Evolutionary conservation across 30 jellyfish, hydroid and myxozoan genomes (phyloP).

Genomic region (Sanderia malayensis): DNA sequence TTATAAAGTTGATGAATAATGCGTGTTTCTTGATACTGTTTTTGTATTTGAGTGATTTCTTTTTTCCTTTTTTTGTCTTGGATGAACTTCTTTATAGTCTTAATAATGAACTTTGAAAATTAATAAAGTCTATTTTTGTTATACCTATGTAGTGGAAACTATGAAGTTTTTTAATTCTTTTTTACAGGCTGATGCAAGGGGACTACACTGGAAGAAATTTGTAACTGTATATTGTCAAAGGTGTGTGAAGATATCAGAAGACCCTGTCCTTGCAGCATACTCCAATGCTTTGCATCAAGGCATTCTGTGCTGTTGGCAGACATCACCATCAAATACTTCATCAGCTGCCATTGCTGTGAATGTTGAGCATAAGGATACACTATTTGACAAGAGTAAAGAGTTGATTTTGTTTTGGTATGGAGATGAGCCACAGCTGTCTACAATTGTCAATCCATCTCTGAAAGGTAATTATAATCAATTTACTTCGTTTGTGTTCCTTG

Average conservation of each 20-base stretch:
- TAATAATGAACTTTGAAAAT: too few relatives aligned
- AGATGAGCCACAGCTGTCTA: slow-evolving; percentile 80
- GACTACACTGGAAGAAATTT: slow-evolving; percentile 90
- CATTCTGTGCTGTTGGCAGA: slow-evolving; percentile 81
- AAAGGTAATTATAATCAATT: slow-evolving; percentile 50
- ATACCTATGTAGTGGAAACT: too few relatives aligned
- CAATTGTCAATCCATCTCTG: slow-evolving; percentile 42
- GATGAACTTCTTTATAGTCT: too few relatives aligned
- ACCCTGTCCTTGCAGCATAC: slow-evolving; percentile 81
- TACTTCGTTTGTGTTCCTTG: too few relatives aligned
- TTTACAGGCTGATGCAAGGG: slow-evolving; percentile 82
- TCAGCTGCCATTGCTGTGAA: too few relatives aligned
- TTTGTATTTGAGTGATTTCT: too few relatives aligned
- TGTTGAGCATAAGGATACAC: slow-evolving; percentile 36
- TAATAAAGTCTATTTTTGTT: too few relatives aligned
- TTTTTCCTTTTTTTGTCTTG: too few relatives aligned
- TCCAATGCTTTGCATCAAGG: slow-evolving; percentile 79
- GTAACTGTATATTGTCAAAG: slow-evolving; percentile 32
- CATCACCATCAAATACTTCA: slow-evolving; percentile 18
- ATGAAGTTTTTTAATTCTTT: slow-evolving; percentile 3
- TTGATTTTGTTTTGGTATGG: slow-evolving; percentile 93
- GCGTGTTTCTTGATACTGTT: too few relatives aligned
- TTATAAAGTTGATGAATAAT: too few relatives aligned
- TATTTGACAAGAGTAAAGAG: slow-evolving; percentile 66
- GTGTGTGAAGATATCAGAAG: slow-evolving; percentile 58